These are phyloP conservation scores for Actinia equina DNA, from an alignment of 64 coral and sea anemone species.

Conservation along the genomic window DNA sequence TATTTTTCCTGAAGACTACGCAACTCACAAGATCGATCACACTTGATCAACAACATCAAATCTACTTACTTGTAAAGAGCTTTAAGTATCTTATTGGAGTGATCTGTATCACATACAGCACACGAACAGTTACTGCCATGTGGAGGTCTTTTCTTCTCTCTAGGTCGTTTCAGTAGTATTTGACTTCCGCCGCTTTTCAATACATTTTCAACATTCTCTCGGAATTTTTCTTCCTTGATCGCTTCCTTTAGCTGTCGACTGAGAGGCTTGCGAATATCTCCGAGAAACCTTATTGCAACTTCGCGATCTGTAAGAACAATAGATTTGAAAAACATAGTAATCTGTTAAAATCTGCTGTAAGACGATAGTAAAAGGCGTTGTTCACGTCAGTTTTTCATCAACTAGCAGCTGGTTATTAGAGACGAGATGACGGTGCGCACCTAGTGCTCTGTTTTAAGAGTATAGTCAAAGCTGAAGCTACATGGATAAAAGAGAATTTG, in stretches of 20 bases:
- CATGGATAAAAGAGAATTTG: too few species aligned
- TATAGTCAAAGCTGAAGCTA: too few species aligned
- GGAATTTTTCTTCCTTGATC: neutral
- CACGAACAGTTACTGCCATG: slow-evolving; percentile 27
- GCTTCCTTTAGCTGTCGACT: neutral
- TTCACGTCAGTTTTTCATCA: too few species aligned
- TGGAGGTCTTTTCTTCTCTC: neutral
- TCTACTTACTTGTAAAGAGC: slow-evolving; percentile 31
- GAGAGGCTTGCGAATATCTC: slow-evolving; percentile 6
- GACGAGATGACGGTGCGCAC: too few species aligned
- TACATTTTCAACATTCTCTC: neutral
- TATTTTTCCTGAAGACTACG: too few species aligned
- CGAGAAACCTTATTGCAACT: slow-evolving; percentile 34
- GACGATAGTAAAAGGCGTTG: too few species aligned
- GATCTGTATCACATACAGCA: slow-evolving; percentile 19
- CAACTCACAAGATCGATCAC: too few species aligned
- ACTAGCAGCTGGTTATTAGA: too few species aligned
- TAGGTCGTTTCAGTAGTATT: neutral
- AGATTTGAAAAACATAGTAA: neutral
- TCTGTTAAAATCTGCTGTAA: too few species aligned
- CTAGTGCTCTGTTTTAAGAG: too few species aligned
- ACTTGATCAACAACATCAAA: too few species aligned
- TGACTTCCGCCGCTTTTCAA: neutral
- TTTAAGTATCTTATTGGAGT: slow-evolving; percentile 9
- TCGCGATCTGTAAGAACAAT: slow-evolving; percentile 24